Base-by-base conservation (phyloP, 2,888 invertebrate genomes). In the Chloroclystis v-ata region DNA sequence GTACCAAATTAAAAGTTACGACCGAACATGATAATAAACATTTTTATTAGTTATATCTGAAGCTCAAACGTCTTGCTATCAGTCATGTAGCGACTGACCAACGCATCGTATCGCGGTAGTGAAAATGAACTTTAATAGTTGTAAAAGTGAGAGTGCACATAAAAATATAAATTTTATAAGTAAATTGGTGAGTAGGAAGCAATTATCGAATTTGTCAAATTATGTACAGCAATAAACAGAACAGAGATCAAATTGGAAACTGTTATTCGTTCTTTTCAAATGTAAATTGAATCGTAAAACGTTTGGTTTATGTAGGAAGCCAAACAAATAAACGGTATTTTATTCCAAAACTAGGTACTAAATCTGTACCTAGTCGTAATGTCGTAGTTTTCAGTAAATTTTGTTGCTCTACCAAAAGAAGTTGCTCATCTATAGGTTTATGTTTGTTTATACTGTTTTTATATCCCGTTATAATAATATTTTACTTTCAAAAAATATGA, bases 261-360 rank as follows among this genome's bases (percentile, higher is more conserved):
- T 69, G 75, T 75, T 80, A 77, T 37, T 65, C 61, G 64, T 61
- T 66, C 65, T 69, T 76, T 78, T 73, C 71, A 72, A 73, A 78
- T 78, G 75, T 76, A 78, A 78, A 77, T 78, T 76, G 69, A 75
- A 72, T 74, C 70, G 74, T 79, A 75, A 78, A 79, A 65, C 72
- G 63, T 72, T 73, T 70, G 61, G 69, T 28, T 5, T 11, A 68
- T 68, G 72, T 75, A 75, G 70, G 55, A 43, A 55, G 57, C 63
- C 8, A 40, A 11, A 11, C 60, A 9, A 25, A 49, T 62, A 57
- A 47, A 41, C 52, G 55, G 12, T 58, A 44, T 28, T 60, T 54
- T 56, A 48, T 52, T 45, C 52, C 40, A 50, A 25, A 37, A 16
- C n/a, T 33, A 9, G 20, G 2, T 20, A 20, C 2, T 20, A 5